These are phyloP conservation scores for Lepilemur ruficaudatus DNA, from an alignment of 2,797 vertebrate species.

Conservation along the genomic window DNA sequence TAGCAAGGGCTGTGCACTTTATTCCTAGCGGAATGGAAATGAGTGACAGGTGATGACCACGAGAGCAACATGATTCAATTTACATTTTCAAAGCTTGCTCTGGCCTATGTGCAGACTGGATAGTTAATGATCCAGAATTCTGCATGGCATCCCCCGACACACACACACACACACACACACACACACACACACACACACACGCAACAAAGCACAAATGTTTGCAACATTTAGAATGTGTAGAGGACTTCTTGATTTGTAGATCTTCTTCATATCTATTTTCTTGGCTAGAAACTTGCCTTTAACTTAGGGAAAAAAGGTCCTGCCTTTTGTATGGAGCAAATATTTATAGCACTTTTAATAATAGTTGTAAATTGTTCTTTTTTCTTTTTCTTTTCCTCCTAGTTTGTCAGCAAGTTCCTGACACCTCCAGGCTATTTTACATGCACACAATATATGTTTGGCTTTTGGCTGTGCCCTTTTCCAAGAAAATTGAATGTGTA, in stretches of 20 bases:
- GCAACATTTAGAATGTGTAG: background rate
- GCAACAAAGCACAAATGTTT: background rate
- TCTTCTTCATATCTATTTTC: background rate
- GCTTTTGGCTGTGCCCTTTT: background rate
- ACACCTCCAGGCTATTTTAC: background rate
- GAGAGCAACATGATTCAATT: background rate
- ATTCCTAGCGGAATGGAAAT: background rate
- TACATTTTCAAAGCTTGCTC: background rate
- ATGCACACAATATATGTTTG: background rate
- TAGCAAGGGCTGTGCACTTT: background rate
- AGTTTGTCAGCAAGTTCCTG: background rate
- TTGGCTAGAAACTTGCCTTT: background rate
- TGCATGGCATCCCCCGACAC: accelerated
- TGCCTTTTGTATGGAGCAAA: background rate
- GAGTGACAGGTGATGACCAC: background rate
- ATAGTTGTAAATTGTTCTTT: background rate
- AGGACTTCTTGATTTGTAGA: background rate
- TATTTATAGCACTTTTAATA: background rate
- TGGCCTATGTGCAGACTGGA: background rate
- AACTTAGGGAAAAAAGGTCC: background rate
- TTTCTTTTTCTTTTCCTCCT: background rate
- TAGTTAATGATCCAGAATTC: background rate
- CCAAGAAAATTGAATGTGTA: constrained; percentile 39
- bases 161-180: background rate
- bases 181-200: too few species aligned